Base-by-base conservation (phyloP, 2,888 invertebrate species). In the Polietes domitor region DNA sequence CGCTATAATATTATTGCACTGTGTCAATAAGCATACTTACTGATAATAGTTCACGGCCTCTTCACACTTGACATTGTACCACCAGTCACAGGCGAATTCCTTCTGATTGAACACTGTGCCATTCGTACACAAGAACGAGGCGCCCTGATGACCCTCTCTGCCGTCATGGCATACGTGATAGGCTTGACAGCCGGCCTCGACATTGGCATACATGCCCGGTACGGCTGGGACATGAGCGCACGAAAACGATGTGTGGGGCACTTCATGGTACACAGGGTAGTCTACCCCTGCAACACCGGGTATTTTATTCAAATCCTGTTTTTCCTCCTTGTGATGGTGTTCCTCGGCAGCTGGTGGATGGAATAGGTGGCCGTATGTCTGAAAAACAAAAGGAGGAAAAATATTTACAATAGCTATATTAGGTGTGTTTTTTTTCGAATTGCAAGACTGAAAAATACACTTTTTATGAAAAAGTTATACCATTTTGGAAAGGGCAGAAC, bases 191-290 rank as follows among this genome's bases (percentile, higher is more conserved):
- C 96, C 96, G 86, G 97, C 95, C 91, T 97, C 97, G 0, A 96
- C 95, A 89, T 97, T 97, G n/a, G 97, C 97, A 90, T 97, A 97
- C 95, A 97, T 97, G 87, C 97, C 97, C 1, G 97, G 97, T 74
- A 95, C 94, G 21, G 95, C 95, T 0, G 97, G 97, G 50, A 97
- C 96, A 87, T 95, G 94, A 70, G 94, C 93, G 89, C 97, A 97
- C 2, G 96, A 95, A 92, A 97, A 97, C 86, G 94, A 94, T 19
- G 97, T 97, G 37, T 95, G 94, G 0, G 97, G 97, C 0, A 96
- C 96, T 83, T 93, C 92, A 89, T 96, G 96, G 91, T 95, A 97
- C 73, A 96, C 93, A 0, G 97, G 97, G 92, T 95, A 97, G 92
- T 97, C 97, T 1, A 96, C 95, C 1, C 97, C 97, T 0, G 97